Evolutionary conservation across 2,113 vertebrate genomes (phyloP), one percentile per base, ranked within the genome.

Genomic region (Phalacrocorax aristotelis): DNA sequence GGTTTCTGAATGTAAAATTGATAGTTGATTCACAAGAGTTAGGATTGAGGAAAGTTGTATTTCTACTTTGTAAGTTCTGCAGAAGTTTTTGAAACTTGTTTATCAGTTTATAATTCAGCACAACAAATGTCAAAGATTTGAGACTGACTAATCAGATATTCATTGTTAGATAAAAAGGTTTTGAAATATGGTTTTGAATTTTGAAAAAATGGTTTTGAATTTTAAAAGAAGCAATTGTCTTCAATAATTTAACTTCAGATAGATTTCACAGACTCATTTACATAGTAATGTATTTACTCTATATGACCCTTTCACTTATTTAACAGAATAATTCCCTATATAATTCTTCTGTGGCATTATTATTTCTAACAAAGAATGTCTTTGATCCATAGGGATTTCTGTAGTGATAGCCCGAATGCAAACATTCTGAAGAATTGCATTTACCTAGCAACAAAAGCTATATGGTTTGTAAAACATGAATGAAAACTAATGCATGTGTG

Each of bases 371-470:
- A 92, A 83, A 51, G 85, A 64, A 49, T 36, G 77, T 82, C 95
- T 94, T 93, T 93, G 83, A 83, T 94, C 91, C 86, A 12, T 8
- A 75, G 96, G 94, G 95, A 95, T 97, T 97, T 97, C 90, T 79
- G 90, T 27, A 75, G 93, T 16, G 5, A n/a, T 44, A 29, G 83
- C n/a, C 69, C 87, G 82, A 94, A 85, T 90, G 96, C 93, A 95
- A 77, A 94, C 94, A 44, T 92, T 94, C 91, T 87, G 94, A 83
- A 93, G 96, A 83, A 79, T 85, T 36, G 87, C 94, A 83, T 89
- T 95, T 78, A 62, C 94, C 92, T 82, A 13, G 27, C 90, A 32
- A 87, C 87, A 49, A 77, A 82, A 93, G 93, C 86, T 57, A 77
- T 36, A 51, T 90, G 77, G 93, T 79, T 96, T 90, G 89, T 83